Conservation (phyloP, 2,888 invertebrate genomes). For the Leptopilina myrica region DNA sequence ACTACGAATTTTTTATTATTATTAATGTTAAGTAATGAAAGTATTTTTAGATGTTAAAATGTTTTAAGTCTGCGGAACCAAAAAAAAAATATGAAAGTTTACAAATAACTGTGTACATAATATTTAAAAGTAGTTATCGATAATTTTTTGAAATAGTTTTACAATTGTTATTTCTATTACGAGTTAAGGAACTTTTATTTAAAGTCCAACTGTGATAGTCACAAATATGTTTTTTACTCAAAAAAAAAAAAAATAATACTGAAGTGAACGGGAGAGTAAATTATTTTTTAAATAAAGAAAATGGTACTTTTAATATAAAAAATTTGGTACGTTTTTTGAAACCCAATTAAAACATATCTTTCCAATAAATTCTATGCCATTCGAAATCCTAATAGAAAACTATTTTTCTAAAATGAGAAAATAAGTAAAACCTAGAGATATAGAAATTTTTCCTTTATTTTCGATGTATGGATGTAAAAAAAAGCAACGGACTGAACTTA, state of each 20-base stretch:
- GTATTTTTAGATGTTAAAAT: too few species aligned
- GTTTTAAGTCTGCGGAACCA: too few species aligned
- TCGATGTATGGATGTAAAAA: slow-evolving; percentile 30
- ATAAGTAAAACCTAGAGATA: too few species aligned
- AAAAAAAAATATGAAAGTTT: too few species aligned
- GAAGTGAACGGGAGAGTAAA: background rate
- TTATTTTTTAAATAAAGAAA: slow-evolving; percentile 21
- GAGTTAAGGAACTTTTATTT: background rate
- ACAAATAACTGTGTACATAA: too few species aligned
- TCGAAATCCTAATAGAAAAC: background rate
- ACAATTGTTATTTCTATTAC: slow-evolving; percentile 5
- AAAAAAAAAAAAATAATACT: background rate
- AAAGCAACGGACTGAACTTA: background rate
- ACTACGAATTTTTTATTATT: background rate
- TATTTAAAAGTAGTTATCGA: background rate
- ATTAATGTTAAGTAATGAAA: background rate
- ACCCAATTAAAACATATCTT: too few species aligned
- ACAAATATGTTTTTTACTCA: slow-evolving; percentile 2
- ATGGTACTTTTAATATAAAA: slow-evolving; percentile 15
- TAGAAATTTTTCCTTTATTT: background rate
- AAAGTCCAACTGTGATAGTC: slow-evolving; percentile 33
- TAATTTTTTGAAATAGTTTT: slow-evolving; percentile 13
- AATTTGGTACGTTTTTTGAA: background rate
- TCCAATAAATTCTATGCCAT: too few species aligned
- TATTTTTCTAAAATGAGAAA: too few species aligned